Base-by-base conservation (phyloP, 1,140 invertebrate species). In the Centruroides vittatus region DNA sequence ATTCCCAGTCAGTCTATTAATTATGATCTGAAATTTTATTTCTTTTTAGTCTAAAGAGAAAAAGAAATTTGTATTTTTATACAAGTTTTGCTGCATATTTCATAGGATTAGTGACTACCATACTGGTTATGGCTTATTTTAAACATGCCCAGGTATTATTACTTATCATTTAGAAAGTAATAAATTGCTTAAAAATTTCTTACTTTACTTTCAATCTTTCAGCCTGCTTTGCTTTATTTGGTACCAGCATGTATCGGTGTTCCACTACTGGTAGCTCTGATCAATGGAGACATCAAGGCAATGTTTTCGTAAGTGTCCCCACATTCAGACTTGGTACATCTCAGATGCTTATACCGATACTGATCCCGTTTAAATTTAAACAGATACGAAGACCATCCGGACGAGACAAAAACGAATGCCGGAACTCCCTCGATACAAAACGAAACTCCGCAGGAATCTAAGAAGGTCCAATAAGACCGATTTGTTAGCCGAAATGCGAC, bases 61-160 rank as follows among this genome's bases (percentile, higher is more conserved):
- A 89, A 68, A 83, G 83, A 2, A 86, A 91, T 69, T 83, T 86
- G 3, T 99, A 99, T 73, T 99, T 98, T 76, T 87, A 92, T 70
- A 81, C 88, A n/a, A 89, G 93, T 47, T 89, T 98, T 72, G 74
- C 85, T 55, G 95, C 96, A 1, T 99, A 99, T 75, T 85, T 98
- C 66, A 73, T 93, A 66, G 97, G 97, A 9, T 77, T 99, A 54
- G 73, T 97, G 66, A 80, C 86, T 3, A 99, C 97, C 1, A 97
- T 99, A 72, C 81, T 93, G 62, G 89, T 99, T 52, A 98, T 99
- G 93, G 93, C 98, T 76, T 80, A 94, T 56, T 99, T 95, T 76
- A 94, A 96, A 74, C 93, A 98, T 77, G 94, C 94, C n/a, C 79
- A 78, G 73, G 76, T 77, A 68, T 63, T 57, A 59, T 41, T 58